Evolutionary conservation across 2,888 invertebrate species (phyloP).

Genomic region (Cantharis rufa): DNA sequence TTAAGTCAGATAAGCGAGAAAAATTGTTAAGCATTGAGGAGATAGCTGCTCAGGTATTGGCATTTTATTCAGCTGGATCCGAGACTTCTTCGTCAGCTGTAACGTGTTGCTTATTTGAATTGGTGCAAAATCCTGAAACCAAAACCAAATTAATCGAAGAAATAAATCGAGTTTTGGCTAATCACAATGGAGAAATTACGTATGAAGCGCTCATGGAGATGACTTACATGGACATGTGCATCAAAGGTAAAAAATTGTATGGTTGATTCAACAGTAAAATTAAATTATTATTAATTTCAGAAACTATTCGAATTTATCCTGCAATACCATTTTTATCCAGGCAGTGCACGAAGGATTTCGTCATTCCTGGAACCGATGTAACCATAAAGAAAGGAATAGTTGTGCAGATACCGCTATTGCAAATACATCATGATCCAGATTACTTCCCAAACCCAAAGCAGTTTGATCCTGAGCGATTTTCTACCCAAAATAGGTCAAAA

Average conservation of each 20-base stretch:
- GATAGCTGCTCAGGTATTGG: slow-evolving; percentile 38
- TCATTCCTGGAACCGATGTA: slow-evolving; percentile 36
- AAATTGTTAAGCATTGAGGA: slow-evolving; percentile 5
- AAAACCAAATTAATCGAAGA: slow-evolving; percentile 55
- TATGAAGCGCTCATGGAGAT: slow-evolving; percentile 58
- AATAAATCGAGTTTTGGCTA: slow-evolving; percentile 49
- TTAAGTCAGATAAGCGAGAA: not conserved
- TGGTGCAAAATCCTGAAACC: slow-evolving; percentile 55
- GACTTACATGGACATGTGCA: slow-evolving; percentile 56
- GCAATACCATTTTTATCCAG: slow-evolving; percentile 40
- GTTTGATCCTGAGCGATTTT: slow-evolving; percentile 66
- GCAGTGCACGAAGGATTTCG: slow-evolving; percentile 36
- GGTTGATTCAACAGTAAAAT: no score
- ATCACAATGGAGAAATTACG: slow-evolving; percentile 51
- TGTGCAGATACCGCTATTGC: slow-evolving; percentile 38
- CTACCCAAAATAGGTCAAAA: slow-evolving; percentile 57
- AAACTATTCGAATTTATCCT: slow-evolving; percentile 44
- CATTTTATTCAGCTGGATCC: slow-evolving; percentile 47
- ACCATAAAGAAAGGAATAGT: not conserved
- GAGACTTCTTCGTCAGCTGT: slow-evolving; percentile 52
- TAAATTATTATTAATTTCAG: slow-evolving; percentile 26
- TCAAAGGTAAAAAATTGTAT: slow-evolving; percentile 42
- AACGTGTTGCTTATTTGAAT: slow-evolving; percentile 57
- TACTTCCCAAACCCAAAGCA: slow-evolving; percentile 61
- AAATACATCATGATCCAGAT: slow-evolving; percentile 43